phyloP scores from a whole-genome alignment of 2,113 vertebrate species.

The Trachemys scripta region DNA sequence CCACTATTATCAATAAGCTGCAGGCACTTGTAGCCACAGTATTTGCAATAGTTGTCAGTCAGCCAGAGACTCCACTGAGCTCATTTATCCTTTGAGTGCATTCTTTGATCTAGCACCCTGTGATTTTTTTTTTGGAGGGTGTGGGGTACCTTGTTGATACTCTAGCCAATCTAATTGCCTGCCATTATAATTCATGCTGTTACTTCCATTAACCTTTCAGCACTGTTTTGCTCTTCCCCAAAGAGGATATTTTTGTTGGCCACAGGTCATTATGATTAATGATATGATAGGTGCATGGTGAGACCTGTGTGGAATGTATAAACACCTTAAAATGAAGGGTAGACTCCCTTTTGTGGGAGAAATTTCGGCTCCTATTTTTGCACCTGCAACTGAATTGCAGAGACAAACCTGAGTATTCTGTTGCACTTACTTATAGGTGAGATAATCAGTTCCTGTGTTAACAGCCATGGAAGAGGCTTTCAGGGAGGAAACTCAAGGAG shows the following conservation, averaged over 20 bases:
- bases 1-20: neutral
- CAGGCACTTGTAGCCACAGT: neutral
- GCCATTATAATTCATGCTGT: conserved; percentile 10
- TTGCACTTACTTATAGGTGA: neutral
- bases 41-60: neutral
- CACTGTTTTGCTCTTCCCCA: neutral
- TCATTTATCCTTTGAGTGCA: neutral
- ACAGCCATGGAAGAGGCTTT: neutral
- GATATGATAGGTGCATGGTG: neutral
- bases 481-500: fast-evolving
- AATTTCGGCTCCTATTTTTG: neutral
- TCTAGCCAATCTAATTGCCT: neutral
- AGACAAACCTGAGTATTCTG: neutral
- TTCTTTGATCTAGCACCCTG: neutral
- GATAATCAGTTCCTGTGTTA: neutral
- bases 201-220: neutral
- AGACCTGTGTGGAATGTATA: neutral
- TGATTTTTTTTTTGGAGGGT: neutral
- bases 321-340: neutral
- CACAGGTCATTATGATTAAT: neutral
- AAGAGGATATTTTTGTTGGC: conserved; percentile 4
- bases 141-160: neutral
- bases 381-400: neutral
- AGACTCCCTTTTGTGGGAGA: neutral
- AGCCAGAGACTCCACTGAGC: neutral